A percentile compares a stretch with the other conserved stretches of the same genome.
Conservation (phyloP, 2,113 vertebrate species). For the Apistogramma diplotaenia region DNA sequence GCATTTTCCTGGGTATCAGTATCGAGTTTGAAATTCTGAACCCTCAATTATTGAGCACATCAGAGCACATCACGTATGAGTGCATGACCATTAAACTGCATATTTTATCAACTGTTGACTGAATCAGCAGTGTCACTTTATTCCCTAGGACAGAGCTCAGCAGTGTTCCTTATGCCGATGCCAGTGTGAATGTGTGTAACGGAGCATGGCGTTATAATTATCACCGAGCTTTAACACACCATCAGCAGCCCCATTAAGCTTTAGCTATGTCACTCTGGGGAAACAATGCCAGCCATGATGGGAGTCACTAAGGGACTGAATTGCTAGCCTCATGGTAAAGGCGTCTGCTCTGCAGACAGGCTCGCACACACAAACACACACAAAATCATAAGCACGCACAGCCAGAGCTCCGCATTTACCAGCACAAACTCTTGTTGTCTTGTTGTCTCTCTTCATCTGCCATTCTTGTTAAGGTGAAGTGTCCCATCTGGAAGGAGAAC, state of each 20-base stretch:
- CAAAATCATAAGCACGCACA: neutral
- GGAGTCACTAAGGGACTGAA: constrained; percentile 36
- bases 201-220: constrained; percentile 67
- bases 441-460: constrained; percentile 27
- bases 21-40: neutral
- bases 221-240: constrained; percentile 60
- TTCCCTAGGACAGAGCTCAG: constrained; percentile 8
- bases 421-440: constrained; percentile 22
- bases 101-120: constrained; percentile 3
- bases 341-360: neutral
- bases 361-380: neutral
- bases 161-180: constrained; percentile 25
- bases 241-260: constrained; percentile 64
- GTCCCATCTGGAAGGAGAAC: constrained; percentile 52
- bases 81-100: neutral
- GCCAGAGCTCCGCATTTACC: constrained; percentile 2
- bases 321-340: constrained; percentile 9
- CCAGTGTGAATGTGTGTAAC: constrained; percentile 58
- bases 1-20: neutral
- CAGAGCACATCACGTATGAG: neutral
- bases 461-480: constrained; percentile 50
- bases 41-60: neutral
- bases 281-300: constrained; percentile 37
- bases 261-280: constrained; percentile 62
- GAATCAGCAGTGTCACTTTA: constrained; percentile 34